Evolutionary conservation across 2,797 vertebrate genomes (phyloP).

Genomic region (Poecilia gillii): DNA sequence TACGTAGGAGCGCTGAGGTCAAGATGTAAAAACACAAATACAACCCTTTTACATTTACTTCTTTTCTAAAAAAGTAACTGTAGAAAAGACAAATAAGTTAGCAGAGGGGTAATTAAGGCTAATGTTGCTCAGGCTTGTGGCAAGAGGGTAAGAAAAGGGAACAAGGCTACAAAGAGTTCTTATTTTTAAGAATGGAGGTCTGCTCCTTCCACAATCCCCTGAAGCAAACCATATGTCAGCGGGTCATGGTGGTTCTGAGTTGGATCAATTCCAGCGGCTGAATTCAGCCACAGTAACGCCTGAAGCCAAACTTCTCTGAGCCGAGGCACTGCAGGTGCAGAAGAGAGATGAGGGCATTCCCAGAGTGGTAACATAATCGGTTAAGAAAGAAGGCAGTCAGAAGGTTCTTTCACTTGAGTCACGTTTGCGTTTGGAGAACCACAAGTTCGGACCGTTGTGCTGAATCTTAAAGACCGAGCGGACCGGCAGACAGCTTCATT

Average conservation of each 20-base stretch:
- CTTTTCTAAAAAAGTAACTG: not conserved
- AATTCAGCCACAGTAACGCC: constrained; percentile 16
- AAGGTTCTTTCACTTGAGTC: constrained; percentile 5
- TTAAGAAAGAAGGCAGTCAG: constrained; percentile 4
- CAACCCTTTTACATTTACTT: not conserved
- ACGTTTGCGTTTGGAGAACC: not conserved
- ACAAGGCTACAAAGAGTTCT: not conserved
- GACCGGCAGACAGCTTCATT: not conserved
- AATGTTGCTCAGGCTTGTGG: not conserved
- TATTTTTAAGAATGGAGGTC: constrained; percentile 11
- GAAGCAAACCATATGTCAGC: constrained; percentile 14
- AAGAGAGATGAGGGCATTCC: constrained; percentile 3
- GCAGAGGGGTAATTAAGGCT: not conserved
- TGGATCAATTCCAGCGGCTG: constrained; percentile 15
- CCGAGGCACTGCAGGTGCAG: constrained; percentile 8
- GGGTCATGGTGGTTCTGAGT: constrained; percentile 15
- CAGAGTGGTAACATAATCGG: constrained; percentile 8
- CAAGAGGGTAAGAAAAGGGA: not conserved
- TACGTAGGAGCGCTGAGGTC: not conserved
- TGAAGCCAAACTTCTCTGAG: constrained; percentile 15
- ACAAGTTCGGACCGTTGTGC: not conserved
- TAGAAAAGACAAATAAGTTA: not conserved
- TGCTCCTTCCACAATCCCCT: constrained; percentile 17
- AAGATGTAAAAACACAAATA: not conserved
- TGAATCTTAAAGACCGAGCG: not conserved